Percentiles rank a stretch among this genome's conserved stretches.
These are phyloP conservation scores for Forbesichthys papilliferus DNA, from an alignment of 2,113 vertebrate species.

Conservation along the genomic window DNA sequence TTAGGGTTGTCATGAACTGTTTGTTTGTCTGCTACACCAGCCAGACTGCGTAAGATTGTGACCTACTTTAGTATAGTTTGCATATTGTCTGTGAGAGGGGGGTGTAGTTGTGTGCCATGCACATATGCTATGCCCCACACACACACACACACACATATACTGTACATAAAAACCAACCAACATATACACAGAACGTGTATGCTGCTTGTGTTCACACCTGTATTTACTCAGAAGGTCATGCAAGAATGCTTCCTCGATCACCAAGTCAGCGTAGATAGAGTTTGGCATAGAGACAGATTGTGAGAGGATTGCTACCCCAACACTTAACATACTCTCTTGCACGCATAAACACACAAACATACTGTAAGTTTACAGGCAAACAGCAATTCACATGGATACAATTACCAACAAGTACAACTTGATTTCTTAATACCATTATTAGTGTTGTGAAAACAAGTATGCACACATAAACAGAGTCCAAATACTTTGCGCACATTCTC, in stretches of 20 bases:
- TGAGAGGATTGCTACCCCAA: neutral
- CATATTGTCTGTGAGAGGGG: slow-evolving; percentile 54
- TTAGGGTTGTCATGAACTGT: slow-evolving; percentile 15
- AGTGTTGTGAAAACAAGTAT: neutral
- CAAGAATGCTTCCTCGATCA: neutral
- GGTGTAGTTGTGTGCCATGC: slow-evolving; percentile 12
- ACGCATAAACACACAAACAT: slow-evolving; percentile 1
- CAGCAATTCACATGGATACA: neutral
- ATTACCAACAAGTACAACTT: neutral
- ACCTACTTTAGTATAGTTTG: slow-evolving; percentile 58
- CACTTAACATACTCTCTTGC: neutral
- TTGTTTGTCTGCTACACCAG: slow-evolving; percentile 26
- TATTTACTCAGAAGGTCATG: slow-evolving; percentile 1
- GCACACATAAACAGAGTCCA: neutral
- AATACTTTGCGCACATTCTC: no score
- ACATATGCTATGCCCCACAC: neutral
- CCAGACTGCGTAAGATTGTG: slow-evolving; percentile 41
- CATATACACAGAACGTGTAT: neutral
- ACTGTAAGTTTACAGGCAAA: neutral
- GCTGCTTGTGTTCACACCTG: neutral
- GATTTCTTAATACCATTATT: neutral
- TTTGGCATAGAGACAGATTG: slow-evolving; percentile 29
- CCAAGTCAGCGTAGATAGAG: neutral
- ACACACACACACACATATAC: neutral
- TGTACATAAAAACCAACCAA: neutral